Base-by-base conservation (phyloP, 92 coral and sea anemone genomes). In the Siderastrea radians region DNA sequence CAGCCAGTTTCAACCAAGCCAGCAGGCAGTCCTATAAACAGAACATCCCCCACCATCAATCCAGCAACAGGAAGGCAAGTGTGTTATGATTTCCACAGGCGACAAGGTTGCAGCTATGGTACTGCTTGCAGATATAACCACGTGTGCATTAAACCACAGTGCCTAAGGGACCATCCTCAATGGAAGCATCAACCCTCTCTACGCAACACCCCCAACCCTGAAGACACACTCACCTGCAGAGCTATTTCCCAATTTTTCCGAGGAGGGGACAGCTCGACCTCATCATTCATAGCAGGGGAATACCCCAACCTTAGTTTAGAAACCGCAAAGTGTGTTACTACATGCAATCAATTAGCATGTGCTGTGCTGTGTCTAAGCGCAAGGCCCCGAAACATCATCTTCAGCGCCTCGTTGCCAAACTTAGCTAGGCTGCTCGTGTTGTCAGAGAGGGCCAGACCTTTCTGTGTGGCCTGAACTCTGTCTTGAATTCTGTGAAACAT, bases 391-490 rank as follows among this genome's bases (percentile, higher is more conserved):
- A 79, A 79, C 72, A 82, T 69, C 78, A 70, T 65, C 90, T 78
- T 86, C 84, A 78, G 71, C 72, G 73, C 63, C 84, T 86, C 48
- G 87, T 72, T 17, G 91, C 80, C 64, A 70, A 79, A 76, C 86
- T 79, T 38, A 87, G 85, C 61, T 81, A 67, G 82, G 90, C 85
- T 55, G 15, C 48, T 54, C 46, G 83, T 1, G 92, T 89, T 3
- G 84, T 89, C 83, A 59, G 83, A 72, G 75, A 75, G 55, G 89
- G 86, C 50, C 82, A 79, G 44, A 84, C 72, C 49, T 78, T 90
- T 65, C 61, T 79, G 66, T 52, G 81, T 7, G 89, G 81, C 46
- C 75, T 89, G 53, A 76, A 83, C 61, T 77, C 86, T 77, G 60
- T 84, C 7, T 60, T 75, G 82, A 84, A 84, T 49, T 84, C 88